phyloP scores from a whole-genome alignment of 2,113 vertebrate species.

The Sitta europaea region DNA sequence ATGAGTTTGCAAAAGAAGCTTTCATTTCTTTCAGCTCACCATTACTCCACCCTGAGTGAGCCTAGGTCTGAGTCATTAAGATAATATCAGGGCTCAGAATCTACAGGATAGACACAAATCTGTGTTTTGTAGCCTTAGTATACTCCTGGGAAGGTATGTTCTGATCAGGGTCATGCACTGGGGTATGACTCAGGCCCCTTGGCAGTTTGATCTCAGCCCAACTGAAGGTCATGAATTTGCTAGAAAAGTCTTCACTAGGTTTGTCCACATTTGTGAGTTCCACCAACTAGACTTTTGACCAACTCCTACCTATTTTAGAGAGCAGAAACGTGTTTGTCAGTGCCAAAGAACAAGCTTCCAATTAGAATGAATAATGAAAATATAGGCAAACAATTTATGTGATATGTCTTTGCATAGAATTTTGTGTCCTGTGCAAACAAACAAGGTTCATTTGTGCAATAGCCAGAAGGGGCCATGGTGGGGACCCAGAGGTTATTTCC shows the following conservation, averaged over 20 bases:
- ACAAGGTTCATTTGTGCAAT: neutral
- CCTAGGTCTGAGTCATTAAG: neutral
- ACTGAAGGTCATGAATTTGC: neutral
- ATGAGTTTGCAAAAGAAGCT: neutral
- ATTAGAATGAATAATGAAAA: neutral
- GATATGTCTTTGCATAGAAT: neutral
- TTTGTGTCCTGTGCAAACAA: neutral
- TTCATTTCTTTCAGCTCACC: neutral
- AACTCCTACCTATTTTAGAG: fast-evolving
- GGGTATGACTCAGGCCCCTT: fast-evolving
- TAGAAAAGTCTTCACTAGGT: neutral
- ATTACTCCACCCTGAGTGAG: neutral
- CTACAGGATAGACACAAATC: neutral
- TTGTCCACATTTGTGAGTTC: neutral
- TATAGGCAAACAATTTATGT: neutral
- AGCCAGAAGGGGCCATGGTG: no score
- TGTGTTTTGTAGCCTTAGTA: neutral
- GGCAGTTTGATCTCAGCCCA: neutral
- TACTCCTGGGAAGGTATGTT: neutral
- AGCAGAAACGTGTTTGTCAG: neutral
- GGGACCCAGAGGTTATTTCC: neutral
- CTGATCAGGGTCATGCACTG: no score
- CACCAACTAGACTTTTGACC: neutral
- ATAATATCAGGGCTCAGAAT: neutral
- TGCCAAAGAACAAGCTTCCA: neutral